Evolutionary conservation across 2,888 invertebrate species (phyloP).

Genomic region (Drosophila buzzatii): DNA sequence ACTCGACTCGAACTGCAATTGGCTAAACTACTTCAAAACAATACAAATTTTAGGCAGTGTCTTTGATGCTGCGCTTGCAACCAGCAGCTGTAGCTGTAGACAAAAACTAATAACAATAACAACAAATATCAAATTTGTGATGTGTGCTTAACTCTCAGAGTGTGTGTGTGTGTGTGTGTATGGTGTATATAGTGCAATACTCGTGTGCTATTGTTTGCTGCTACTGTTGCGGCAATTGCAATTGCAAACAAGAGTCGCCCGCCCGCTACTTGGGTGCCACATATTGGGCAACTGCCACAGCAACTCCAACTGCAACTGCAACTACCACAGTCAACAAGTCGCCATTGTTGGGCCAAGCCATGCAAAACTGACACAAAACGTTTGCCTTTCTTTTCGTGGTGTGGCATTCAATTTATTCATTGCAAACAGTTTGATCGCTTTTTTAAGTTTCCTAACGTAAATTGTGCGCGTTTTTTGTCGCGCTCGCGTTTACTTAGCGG

Average conservation of each 20-base stretch:
- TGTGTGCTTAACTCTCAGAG: slow-evolving; percentile 10
- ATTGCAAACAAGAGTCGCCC: slow-evolving; percentile 59
- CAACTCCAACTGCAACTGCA: slow-evolving; percentile 12
- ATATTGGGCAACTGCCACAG: slow-evolving; percentile 59
- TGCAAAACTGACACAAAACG: slow-evolving; percentile 46
- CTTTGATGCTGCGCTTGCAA: background rate
- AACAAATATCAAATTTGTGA: slow-evolving; percentile 42
- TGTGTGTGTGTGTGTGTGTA: slow-evolving; percentile 10
- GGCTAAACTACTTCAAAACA: slow-evolving; percentile 12
- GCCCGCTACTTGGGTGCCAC: slow-evolving; percentile 67
- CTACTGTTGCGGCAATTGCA: slow-evolving; percentile 54
- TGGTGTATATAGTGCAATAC: slow-evolving; percentile 44
- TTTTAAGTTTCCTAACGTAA: slow-evolving; percentile 3
- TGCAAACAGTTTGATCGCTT: slow-evolving; percentile 20
- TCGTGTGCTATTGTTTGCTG: slow-evolving; percentile 64
- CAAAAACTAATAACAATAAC: slow-evolving; percentile 50
- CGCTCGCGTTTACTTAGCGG: slow-evolving; percentile 23
- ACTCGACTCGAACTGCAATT: slow-evolving; percentile 3
- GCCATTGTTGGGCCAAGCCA: slow-evolving; percentile 39
- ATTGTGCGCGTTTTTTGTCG: slow-evolving; percentile 35
- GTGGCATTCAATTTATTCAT: slow-evolving; percentile 30
- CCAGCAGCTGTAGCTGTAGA: slow-evolving; percentile 22
- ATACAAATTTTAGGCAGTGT: slow-evolving; percentile 8
- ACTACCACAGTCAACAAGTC: slow-evolving; percentile 13
- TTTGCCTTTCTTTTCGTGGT: slow-evolving; percentile 29